Conservation (phyloP, 2,888 invertebrate species). For the Galerucella nymphaeae region DNA sequence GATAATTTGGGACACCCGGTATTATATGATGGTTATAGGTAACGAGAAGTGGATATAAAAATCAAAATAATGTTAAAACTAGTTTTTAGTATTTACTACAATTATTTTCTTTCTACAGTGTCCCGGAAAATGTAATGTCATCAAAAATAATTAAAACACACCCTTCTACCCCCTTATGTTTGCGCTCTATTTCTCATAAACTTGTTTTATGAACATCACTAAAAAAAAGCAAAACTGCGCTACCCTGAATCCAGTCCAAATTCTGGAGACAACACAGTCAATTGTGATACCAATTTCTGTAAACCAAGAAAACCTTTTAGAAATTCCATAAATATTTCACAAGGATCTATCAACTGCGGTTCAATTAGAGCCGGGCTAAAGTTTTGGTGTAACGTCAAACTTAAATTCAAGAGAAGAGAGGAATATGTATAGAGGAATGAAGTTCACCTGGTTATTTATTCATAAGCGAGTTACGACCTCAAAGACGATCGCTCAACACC, state of each 20-base stretch:
- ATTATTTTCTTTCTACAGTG: too few species aligned
- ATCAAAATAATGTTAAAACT: neutral
- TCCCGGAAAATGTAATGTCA: too few species aligned
- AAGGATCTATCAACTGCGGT: neutral
- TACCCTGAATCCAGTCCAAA: too few species aligned
- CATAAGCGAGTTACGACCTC: neutral
- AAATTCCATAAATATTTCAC: slow-evolving; percentile 15
- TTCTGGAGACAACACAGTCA: too few species aligned
- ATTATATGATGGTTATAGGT: neutral
- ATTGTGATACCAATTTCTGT: too few species aligned
- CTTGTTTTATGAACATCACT: too few species aligned
- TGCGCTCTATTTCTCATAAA: too few species aligned
- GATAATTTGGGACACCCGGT: too few species aligned
- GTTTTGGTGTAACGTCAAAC: neutral
- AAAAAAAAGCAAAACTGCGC: too few species aligned
- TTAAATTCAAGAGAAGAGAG: neutral
- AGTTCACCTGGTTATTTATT: neutral
- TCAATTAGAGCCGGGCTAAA: neutral
- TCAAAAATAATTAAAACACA: too few species aligned
- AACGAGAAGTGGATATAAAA: neutral
- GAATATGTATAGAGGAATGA: neutral
- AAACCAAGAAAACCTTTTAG: neutral
- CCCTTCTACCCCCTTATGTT: too few species aligned
- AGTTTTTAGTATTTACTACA: too few species aligned
- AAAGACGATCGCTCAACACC: neutral